Conservation (phyloP, 2,113 vertebrate genomes). For the Phylloscopus trochilus region DNA sequence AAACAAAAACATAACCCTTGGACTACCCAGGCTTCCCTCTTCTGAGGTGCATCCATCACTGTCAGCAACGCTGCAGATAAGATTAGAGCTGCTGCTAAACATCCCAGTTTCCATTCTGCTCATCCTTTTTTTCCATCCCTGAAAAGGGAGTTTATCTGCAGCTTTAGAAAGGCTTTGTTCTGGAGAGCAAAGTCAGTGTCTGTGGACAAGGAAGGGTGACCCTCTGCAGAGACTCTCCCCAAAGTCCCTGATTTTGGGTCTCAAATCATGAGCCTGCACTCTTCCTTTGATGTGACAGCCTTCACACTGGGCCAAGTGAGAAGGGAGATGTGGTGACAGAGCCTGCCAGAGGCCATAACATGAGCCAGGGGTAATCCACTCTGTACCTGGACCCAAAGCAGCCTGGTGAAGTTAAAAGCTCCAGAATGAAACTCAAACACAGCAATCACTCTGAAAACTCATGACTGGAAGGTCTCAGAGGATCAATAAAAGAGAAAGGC, state of each 20-base stretch:
- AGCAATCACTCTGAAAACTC: neutral
- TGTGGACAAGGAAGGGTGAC: neutral
- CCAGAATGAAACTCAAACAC: neutral
- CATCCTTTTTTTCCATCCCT: neutral
- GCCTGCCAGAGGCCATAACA: neutral
- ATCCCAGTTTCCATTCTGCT: constrained; percentile 29
- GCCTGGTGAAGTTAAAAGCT: neutral
- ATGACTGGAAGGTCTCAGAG: neutral
- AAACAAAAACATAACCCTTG: constrained; percentile 4
- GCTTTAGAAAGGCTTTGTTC: neutral
- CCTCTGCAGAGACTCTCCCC: neutral
- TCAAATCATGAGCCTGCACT: neutral
- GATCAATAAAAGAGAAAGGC: neutral
- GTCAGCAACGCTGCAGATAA: constrained; percentile 10
- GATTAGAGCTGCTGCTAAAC: constrained; percentile 15
- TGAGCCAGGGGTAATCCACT: neutral
- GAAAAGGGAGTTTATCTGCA: constrained; percentile 10
- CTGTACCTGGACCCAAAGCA: neutral
- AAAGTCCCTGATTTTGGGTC: neutral
- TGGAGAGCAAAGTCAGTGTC: neutral
- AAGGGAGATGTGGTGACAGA: rapidly evolving
- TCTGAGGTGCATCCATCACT: neutral
- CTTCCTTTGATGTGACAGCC: neutral
- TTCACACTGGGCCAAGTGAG: neutral
- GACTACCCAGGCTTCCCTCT: neutral